Evolutionary conservation across 1,140 invertebrate species (phyloP).

Genomic region (Saccostrea cuccullata): DNA sequence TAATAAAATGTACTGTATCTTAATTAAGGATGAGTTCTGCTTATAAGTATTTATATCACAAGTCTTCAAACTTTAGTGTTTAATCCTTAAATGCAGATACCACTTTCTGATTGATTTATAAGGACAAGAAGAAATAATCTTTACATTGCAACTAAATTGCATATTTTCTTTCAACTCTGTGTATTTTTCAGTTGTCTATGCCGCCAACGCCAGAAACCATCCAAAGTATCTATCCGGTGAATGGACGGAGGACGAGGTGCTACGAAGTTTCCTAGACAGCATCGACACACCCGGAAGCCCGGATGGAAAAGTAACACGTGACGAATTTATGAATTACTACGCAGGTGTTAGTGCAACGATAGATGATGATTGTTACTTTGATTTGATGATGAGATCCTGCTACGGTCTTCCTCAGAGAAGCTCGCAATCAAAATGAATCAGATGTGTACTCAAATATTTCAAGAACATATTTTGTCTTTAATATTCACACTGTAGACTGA

Average conservation of each 20-base stretch:
- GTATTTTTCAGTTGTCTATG: slow-evolving; percentile 71
- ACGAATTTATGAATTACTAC: slow-evolving; percentile 97
- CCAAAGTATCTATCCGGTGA: slow-evolving; percentile 92
- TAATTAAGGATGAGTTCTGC: no score
- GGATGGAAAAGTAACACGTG: slow-evolving; percentile 83
- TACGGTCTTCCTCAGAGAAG: slow-evolving; percentile 65
- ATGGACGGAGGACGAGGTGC: slow-evolving; percentile 90
- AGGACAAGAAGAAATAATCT: no score
- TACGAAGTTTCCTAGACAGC: slow-evolving; percentile 92
- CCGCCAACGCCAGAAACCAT: slow-evolving; percentile 88
- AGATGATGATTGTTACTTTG: slow-evolving; percentile 95
- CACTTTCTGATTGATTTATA: not conserved
- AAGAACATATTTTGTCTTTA: not conserved
- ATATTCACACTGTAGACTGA: no score
- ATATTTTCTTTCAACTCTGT: not conserved
- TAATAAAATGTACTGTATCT: no score
- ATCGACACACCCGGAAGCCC: slow-evolving; percentile 84
- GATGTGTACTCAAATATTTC: not conserved
- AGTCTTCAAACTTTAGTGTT: not conserved
- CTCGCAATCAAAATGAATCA: slow-evolving; percentile 15
- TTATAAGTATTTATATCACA: not conserved
- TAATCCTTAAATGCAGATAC: not conserved
- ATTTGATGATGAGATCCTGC: slow-evolving; percentile 92
- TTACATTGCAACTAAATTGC: no score
- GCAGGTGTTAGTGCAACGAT: slow-evolving; percentile 94